phyloP scores from a whole-genome alignment of 2,888 invertebrate genomes.

The Eucera pruinosa region DNA sequence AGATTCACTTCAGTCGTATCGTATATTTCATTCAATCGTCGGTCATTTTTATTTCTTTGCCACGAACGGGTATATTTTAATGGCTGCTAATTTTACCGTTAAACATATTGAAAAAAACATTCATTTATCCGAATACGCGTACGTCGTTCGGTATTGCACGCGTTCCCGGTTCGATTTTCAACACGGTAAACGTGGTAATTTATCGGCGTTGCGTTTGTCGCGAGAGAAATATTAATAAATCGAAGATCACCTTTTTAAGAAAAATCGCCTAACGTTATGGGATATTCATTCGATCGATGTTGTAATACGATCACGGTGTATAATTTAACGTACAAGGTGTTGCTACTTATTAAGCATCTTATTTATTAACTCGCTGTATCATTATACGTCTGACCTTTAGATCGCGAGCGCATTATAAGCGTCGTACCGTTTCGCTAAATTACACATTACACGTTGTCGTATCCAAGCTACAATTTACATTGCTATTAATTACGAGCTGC shows the following conservation, averaged over 20 bases:
- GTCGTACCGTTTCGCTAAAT: conserved; percentile 32
- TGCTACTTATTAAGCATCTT: conserved; percentile 15
- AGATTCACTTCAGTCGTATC: too few species aligned
- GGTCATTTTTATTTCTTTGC: too few species aligned
- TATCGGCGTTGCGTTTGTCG: too few species aligned
- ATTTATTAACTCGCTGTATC: conserved; percentile 30
- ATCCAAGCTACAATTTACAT: conserved; percentile 25
- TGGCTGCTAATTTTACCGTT: too few species aligned
- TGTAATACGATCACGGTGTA: neutral
- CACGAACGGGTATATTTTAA: too few species aligned
- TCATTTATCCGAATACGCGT: too few species aligned
- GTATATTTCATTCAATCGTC: too few species aligned
- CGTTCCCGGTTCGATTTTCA: neutral
- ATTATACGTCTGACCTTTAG: conserved; percentile 39
- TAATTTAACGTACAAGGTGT: neutral
- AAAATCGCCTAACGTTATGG: too few species aligned
- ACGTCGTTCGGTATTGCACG: too few species aligned
- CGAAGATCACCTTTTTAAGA: neutral
- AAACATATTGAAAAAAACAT: too few species aligned
- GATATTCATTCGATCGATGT: neutral
- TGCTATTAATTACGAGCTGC: conserved; percentile 35
- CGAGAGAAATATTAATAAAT: neutral
- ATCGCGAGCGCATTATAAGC: conserved; percentile 12
- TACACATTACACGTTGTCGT: conserved; percentile 38
- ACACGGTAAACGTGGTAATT: too few species aligned